These are phyloP conservation scores for Teleiodes luculella DNA, from an alignment of 2,888 invertebrate genomes.

Conservation along the genomic window DNA sequence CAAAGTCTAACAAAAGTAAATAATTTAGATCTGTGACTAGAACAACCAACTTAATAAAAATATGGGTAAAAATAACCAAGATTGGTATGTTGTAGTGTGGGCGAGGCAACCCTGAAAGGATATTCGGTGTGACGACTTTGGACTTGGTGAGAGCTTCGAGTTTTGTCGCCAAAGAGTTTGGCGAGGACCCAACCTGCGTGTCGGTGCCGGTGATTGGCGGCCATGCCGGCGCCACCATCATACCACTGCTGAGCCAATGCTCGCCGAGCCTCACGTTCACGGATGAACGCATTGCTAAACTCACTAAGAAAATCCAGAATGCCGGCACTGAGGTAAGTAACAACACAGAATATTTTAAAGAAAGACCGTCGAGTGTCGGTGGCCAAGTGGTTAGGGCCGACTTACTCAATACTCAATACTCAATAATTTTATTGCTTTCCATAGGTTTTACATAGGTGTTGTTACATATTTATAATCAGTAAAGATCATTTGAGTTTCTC, in stretches of 20 bases:
- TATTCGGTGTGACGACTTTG: constrained; percentile 95
- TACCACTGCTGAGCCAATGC: constrained; percentile 93
- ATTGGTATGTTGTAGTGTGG: constrained; percentile 68
- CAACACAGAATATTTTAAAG: too few species aligned
- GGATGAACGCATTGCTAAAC: constrained; percentile 84
- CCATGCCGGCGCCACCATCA: constrained; percentile 94
- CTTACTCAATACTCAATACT: too few species aligned
- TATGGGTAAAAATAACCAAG: neutral
- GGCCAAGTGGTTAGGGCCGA: too few species aligned
- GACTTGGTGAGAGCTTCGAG: constrained; percentile 94
- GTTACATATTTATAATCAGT: too few species aligned
- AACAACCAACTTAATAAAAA: neutral
- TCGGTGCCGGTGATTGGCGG: constrained; percentile 95
- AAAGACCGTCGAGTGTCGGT: too few species aligned
- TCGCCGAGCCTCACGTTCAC: constrained; percentile 56
- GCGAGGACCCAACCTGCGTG: constrained; percentile 84
- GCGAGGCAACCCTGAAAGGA: constrained; percentile 88
- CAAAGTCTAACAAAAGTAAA: too few species aligned
- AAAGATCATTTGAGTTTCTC: too few species aligned
- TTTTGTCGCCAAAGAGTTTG: constrained; percentile 90
- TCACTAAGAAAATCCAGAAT: constrained; percentile 94
- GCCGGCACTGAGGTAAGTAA: constrained; percentile 91
- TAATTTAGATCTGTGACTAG: too few species aligned
- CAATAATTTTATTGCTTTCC: too few species aligned
- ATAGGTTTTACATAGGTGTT: too few species aligned